phyloP scores from a whole-genome alignment of 2,888 invertebrate species.

The Nomada fucata region DNA sequence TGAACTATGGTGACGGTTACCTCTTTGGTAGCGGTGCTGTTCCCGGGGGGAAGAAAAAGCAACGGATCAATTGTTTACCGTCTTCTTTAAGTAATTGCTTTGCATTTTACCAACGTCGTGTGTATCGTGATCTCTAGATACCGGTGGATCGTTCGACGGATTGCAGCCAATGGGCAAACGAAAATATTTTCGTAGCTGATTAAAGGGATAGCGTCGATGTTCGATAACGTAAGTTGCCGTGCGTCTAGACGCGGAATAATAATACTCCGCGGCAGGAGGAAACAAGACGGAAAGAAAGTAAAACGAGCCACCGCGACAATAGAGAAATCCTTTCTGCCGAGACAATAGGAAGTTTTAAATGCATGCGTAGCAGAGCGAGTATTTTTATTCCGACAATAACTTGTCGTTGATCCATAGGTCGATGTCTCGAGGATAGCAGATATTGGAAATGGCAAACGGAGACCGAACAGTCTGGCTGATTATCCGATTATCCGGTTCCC shows the following conservation, averaged over 20 bases:
- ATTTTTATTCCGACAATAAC: slow-evolving; percentile 61
- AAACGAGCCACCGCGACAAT: not conserved
- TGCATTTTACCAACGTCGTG: not conserved
- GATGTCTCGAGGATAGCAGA: slow-evolving; percentile 73
- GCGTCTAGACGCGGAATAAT: slow-evolving; percentile 44
- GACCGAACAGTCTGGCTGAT: slow-evolving; percentile 82
- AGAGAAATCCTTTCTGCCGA: slow-evolving; percentile 2
- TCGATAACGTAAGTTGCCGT: slow-evolving; percentile 3
- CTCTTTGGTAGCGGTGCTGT: slow-evolving; percentile 40
- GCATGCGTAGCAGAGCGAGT: slow-evolving; percentile 36
- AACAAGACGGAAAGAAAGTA: not conserved
- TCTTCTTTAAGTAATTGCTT: slow-evolving; percentile 1
- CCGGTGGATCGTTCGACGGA: not conserved
- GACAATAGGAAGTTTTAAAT: slow-evolving; percentile 40
- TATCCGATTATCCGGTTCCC: slow-evolving; percentile 82
- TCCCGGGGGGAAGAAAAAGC: slow-evolving; percentile 15
- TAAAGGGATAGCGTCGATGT: not conserved
- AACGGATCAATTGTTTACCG: slow-evolving; percentile 20
- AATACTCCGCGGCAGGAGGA: not conserved
- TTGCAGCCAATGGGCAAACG: not conserved
- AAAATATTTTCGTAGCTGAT: not conserved
- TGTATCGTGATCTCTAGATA: not conserved
- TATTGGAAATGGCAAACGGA: slow-evolving; percentile 80
- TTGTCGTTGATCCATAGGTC: slow-evolving; percentile 61
- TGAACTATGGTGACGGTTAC: slow-evolving; percentile 50